Base-by-base conservation (phyloP, 1,140 invertebrate genomes). In the Ooceraea biroi region DNA sequence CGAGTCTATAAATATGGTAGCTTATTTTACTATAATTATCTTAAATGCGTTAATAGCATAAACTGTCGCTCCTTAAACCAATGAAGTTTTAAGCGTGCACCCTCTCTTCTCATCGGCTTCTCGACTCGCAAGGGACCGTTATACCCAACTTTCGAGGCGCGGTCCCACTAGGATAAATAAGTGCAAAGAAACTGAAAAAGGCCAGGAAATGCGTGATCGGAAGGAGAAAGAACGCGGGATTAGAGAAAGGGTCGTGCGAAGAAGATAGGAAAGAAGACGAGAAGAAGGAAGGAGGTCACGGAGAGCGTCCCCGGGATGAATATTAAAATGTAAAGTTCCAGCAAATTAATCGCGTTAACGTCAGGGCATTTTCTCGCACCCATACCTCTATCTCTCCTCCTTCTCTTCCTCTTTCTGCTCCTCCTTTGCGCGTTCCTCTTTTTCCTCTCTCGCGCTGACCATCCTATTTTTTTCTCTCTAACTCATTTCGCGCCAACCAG, bases 301-400 rank as follows among this genome's bases (percentile, higher is more conserved):
- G 46, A 69, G 63, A 78, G 78, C 84, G 85, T 68, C 73, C 36
- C 52, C 63, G 84, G 85, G 89, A 91, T 92, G 89, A 91, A 92
- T 92, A 92, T 92, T 92, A 92, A 92, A 92, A 90, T 88, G 89
- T 91, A 90, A 92, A 89, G 83, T 91, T 89, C 78, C 85, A 85
- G 84, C 89, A 91, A 92, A 92, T 92, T 91, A 92, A 92, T 92
- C 90, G 88, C 89, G 88, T 92, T 91, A 92, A 91, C 86, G 91
- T 92, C 90, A 89, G 82, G 84, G 88, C 90, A 92, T 91, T 92
- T 92, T 91, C 86, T 89, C 86, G 69, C 27, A 80, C 25, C 7
- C 52, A 50, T 80, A 19, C 7, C 50, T 22, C 50, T 77, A 11
- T 69, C 76, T 55, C 61, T 30, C 66, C 22, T 57, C 25, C 22